These are phyloP conservation scores for Eubucco bourcierii DNA, from an alignment of 2,113 vertebrate species.

Conservation along the genomic window DNA sequence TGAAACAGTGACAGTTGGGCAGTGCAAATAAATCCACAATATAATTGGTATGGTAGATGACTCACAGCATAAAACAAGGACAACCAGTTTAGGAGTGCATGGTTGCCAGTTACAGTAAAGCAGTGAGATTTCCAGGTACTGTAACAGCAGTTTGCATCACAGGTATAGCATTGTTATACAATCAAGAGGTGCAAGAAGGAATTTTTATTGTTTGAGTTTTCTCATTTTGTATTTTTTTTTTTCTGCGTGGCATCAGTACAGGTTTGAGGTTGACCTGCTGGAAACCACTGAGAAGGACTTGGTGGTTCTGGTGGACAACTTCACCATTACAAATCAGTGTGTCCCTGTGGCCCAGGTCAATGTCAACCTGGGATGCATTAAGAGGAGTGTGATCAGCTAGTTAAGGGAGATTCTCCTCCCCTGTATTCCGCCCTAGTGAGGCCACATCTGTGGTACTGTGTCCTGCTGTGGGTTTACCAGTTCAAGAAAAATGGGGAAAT, in stretches of 20 bases:
- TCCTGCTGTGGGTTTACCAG: too few relatives aligned
- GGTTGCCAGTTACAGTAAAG: background rate
- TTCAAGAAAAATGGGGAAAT: too few relatives aligned
- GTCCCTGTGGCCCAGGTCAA: too few relatives aligned
- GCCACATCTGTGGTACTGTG: too few relatives aligned
- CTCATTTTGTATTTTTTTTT: background rate
- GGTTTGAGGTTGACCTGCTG: too few relatives aligned
- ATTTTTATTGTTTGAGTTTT: background rate
- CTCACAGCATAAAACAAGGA: background rate
- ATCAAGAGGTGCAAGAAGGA: background rate
- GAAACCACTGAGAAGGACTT: too few relatives aligned
- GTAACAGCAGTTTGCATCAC: background rate
- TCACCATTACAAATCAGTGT: too few relatives aligned
- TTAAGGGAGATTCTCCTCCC: too few relatives aligned
- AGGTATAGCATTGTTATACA: background rate
- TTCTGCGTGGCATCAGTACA: background rate
- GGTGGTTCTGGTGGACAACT: too few relatives aligned
- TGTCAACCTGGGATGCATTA: too few relatives aligned
- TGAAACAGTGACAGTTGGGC: background rate
- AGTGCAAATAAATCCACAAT: background rate
- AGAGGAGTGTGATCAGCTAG: too few relatives aligned
- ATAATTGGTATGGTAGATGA: background rate
- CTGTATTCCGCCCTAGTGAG: too few relatives aligned
- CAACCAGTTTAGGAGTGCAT: rapidly evolving
- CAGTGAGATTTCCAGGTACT: background rate